Conservation (phyloP, 2,888 invertebrate species). For the Omphaloscelis lunosa region DNA sequence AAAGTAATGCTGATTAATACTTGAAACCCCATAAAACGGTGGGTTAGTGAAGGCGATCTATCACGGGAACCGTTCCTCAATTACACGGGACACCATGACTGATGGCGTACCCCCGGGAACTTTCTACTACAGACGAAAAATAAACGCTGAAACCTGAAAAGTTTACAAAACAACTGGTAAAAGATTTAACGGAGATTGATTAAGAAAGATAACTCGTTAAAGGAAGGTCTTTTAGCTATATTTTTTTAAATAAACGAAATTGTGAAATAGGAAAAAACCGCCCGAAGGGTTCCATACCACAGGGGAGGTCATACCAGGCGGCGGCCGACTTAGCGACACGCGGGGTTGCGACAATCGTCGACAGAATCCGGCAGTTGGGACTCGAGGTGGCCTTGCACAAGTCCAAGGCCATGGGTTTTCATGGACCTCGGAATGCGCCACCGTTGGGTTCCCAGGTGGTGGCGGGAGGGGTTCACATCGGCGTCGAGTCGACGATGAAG, state of each 20-base stretch:
- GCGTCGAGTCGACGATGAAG: too few relatives aligned
- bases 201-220: conserved; percentile 11
- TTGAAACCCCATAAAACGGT: conserved; percentile 42
- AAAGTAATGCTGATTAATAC: conserved; percentile 53
- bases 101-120: conserved; percentile 53
- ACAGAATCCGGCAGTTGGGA: too few relatives aligned
- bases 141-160: conserved; percentile 19
- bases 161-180: conserved; percentile 22
- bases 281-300: too few relatives aligned
- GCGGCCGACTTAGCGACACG: too few relatives aligned
- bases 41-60: conserved; percentile 55
- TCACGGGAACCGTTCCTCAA: conserved; percentile 59
- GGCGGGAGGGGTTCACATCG: too few relatives aligned
- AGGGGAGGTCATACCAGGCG: too few relatives aligned
- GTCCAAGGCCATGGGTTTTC: too few relatives aligned
- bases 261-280: background rate
- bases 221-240: background rate
- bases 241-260: background rate
- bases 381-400: too few relatives aligned
- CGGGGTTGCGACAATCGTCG: too few relatives aligned
- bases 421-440: too few relatives aligned
- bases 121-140: conserved; percentile 35
- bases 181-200: conserved; percentile 33
- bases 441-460: too few relatives aligned
- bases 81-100: conserved; percentile 64